Base-by-base conservation (phyloP, 1,140 invertebrate genomes). In the Cotesia typhae region DNA sequence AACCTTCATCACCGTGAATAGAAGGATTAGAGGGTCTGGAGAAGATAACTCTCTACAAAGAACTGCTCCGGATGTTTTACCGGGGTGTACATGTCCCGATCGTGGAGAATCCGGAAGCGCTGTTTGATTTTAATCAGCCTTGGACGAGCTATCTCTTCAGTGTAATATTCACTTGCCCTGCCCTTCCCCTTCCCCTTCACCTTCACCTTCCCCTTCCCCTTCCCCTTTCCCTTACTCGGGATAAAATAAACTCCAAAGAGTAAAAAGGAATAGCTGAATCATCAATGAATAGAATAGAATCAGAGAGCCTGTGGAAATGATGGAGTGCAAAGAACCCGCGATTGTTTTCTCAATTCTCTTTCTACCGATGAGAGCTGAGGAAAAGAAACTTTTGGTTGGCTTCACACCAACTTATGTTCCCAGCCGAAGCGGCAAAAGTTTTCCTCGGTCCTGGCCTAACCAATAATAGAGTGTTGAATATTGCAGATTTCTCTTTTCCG, bases 381-480 rank as follows among this genome's bases (percentile, higher is more conserved):
- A 35, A 53, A 35, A 53, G 14, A 36, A 55, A 67, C 57, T 59
- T 59, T 59, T 59, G 57, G 57, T 28, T 59, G 57, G 57, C 57
- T 59, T 59, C 57, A 59, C 57, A 59, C 41, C 10, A 47, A 59
- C 57, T 59, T 59, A 9, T 17, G 20, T 28, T 59, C 17, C 7
- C 57, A 10, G 10, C 3, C 57, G 57, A 59, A 59, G 14, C 20
- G 57, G 14, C 20, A 59, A 59, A 59, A 59, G 41, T 47, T 47
- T 47, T 47, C 6, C 57, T 59, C 20, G 3, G 7, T 59, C 57
- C 17, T 59, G 28, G 55, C 55, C 55, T 59, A 59, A 59, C 57
- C 57, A 59, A 20, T 59, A 59, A 59, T 59, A 59, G 57, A 59
- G 57, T 59, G 57, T 59, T 59, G 57, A 59, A 59, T 59, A 59